phyloP scores from a whole-genome alignment of 2,797 vertebrate genomes.

The Artibeus jamaicensis region DNA sequence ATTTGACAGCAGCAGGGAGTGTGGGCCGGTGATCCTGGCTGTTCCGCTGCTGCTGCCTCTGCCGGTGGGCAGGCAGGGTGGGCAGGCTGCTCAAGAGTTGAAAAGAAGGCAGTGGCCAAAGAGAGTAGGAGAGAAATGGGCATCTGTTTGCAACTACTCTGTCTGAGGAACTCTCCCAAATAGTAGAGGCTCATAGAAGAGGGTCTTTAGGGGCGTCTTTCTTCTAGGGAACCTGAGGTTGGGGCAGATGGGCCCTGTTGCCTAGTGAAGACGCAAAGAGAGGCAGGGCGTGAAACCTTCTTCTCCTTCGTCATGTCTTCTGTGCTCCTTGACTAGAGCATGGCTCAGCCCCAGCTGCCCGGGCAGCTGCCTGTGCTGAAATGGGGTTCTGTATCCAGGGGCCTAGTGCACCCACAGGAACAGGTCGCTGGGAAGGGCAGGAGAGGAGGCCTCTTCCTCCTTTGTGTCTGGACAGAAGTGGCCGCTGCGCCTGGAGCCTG shows the following conservation, averaged over 20 bases:
- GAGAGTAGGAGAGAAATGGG: not conserved
- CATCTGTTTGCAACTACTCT: not conserved
- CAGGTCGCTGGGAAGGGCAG: constrained; percentile 48
- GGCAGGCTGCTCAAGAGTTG: constrained; percentile 38
- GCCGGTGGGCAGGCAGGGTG: constrained; percentile 34
- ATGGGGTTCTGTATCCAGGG: not conserved
- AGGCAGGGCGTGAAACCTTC: not conserved
- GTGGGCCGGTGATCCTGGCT: not conserved
- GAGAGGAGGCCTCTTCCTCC: constrained; percentile 70
- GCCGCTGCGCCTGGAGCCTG: constrained; percentile 57
- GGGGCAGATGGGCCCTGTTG: not conserved
- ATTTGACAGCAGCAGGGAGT: constrained; percentile 41
- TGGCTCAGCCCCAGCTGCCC: constrained; percentile 27
- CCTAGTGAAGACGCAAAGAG: not conserved
- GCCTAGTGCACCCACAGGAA: constrained; percentile 55
- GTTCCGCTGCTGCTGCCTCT: not conserved
- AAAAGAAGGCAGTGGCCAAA: constrained; percentile 52
- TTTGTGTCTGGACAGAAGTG: constrained; percentile 78
- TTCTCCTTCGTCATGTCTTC: constrained; percentile 23
- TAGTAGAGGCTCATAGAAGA: not conserved
- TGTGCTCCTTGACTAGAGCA: not conserved
- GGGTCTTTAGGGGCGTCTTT: not conserved
- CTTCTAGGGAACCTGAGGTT: not conserved
- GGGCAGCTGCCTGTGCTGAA: not conserved
- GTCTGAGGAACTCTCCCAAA: constrained; percentile 21